A percentile compares a stretch with the other conserved stretches of the same genome.
phyloP scores from a whole-genome alignment of 2,797 vertebrate species.

The Arrhamphus sclerolepis region DNA sequence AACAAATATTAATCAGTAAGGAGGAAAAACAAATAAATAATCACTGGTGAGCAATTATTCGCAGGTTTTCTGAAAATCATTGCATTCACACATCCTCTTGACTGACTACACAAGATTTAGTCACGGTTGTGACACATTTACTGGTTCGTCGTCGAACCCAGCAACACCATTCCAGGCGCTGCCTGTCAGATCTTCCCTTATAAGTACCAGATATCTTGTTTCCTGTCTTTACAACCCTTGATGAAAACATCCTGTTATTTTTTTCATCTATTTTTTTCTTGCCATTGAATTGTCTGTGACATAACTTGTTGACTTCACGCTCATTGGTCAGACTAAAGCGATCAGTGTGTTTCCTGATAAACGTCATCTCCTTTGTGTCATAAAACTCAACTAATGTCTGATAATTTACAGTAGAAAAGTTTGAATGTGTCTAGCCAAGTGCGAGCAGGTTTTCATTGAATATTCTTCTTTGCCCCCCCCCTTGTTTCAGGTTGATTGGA shows the following conservation, averaged over 20 bases:
- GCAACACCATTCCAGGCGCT: neutral
- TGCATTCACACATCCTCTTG: neutral
- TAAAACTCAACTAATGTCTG: neutral
- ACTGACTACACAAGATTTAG: neutral
- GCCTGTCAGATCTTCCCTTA: slow-evolving; percentile 1
- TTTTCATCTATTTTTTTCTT: slow-evolving; percentile 12
- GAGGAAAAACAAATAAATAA: neutral
- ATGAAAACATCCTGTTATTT: slow-evolving; percentile 34
- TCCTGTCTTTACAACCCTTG: neutral
- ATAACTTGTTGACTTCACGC: slow-evolving; percentile 7
- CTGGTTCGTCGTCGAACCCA: slow-evolving; percentile 11
- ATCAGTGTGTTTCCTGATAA: neutral
- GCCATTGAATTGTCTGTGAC: slow-evolving; percentile 7
- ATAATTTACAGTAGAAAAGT: neutral
- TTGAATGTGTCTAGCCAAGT: neutral
- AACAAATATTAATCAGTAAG: neutral
- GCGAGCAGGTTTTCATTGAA: neutral
- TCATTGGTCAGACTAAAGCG: slow-evolving; percentile 2
- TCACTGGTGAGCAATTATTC: neutral
- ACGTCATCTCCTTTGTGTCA: neutral
- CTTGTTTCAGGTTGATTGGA: slow-evolving; percentile 87
- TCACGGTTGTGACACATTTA: neutral
- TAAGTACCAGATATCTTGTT: neutral
- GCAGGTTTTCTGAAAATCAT: neutral
- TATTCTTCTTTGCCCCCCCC: neutral